These are phyloP conservation scores for Liasis olivaceus DNA, from an alignment of 2,797 vertebrate species.

Conservation along the genomic window DNA sequence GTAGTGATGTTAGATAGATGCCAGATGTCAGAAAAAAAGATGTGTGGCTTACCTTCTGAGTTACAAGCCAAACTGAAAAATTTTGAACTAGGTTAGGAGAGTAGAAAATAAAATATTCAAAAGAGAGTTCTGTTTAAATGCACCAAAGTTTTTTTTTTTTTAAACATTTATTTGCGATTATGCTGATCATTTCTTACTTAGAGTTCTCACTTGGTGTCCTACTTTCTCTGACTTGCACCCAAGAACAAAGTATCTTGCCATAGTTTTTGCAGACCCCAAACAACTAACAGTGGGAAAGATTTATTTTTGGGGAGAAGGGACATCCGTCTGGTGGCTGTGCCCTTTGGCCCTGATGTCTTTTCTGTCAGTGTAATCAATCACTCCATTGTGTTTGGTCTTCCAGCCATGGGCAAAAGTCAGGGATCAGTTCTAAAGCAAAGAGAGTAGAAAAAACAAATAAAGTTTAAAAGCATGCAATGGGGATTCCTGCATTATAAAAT, in stretches of 20 bases:
- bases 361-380: neutral
- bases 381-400: neutral
- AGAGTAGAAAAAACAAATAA: neutral
- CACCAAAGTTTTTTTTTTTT: neutral
- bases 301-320: neutral
- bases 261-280: neutral
- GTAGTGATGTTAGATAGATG: too few relatives aligned
- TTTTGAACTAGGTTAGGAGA: too few relatives aligned
- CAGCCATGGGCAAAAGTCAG: neutral
- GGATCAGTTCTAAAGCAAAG: neutral
- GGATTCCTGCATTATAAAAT: neutral
- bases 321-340: neutral
- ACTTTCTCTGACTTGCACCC: neutral
- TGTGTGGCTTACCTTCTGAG: too few relatives aligned
- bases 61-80: too few relatives aligned
- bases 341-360: neutral
- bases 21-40: too few relatives aligned
- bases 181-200: neutral
- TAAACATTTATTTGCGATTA: neutral
- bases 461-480: neutral
- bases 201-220: neutral
- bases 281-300: neutral
- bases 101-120: neutral
- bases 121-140: neutral
- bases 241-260: neutral